Conservation (phyloP, 2,888 invertebrate species). For the Schizaphis graminum region DNA sequence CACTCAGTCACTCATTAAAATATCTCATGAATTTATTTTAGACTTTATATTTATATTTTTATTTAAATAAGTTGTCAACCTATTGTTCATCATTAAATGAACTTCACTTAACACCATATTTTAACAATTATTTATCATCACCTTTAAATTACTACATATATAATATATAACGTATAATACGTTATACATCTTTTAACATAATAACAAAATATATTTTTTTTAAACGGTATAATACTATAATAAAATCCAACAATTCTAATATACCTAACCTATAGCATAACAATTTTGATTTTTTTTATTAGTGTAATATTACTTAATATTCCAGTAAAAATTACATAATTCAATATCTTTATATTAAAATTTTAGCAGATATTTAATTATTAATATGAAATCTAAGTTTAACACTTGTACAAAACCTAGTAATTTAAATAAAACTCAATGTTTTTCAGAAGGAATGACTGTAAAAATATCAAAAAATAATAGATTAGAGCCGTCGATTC, state of each 20-base stretch:
- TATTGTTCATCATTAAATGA: neutral
- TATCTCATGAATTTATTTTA: neutral
- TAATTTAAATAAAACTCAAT: neutral
- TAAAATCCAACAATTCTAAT: neutral
- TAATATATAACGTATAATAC: no score
- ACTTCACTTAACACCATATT: neutral
- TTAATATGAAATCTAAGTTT: neutral
- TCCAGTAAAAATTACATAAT: neutral
- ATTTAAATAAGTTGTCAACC: neutral
- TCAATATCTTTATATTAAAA: neutral
- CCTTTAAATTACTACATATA: neutral
- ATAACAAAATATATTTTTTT: neutral
- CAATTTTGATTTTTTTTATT: neutral
- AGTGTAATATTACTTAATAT: neutral
- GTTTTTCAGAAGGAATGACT: neutral
- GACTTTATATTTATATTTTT: neutral
- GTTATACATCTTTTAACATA: neutral
- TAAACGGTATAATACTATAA: neutral
- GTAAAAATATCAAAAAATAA: neutral
- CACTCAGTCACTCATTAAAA: neutral
- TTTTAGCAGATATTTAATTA: neutral
- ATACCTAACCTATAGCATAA: neutral
- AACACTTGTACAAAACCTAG: neutral
- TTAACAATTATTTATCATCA: neutral
- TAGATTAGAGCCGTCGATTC: neutral